Evolutionary conservation across 2,888 invertebrate genomes (phyloP), one percentile per base, ranked within the genome.

Genomic region (Stratiomys singularior): DNA sequence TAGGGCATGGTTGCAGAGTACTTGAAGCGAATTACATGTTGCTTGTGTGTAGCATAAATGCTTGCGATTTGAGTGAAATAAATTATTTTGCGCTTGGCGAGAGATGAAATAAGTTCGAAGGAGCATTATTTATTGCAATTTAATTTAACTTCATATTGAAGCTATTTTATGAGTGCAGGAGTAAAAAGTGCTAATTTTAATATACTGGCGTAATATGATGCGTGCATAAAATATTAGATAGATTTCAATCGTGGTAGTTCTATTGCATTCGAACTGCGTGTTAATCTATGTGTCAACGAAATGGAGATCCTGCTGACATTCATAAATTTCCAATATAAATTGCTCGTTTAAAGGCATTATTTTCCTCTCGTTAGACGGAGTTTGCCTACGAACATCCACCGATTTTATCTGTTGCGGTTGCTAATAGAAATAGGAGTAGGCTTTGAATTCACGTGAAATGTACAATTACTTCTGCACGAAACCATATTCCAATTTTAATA

Each of bases 41-140:
- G 60, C 60, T 23, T 60, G 66, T 44, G 66, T 66, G 18, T 21
- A 44, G 21, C 44, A 52, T n/a, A 52, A 18, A 63, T 63, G 63
- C 27, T 63, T 9, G 63, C 28, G 11, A 63, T 63, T 63, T 28
- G 28, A 63, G 13, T 63, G 5, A 25, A 63, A 63, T 63, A 63
- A 63, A 28, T 28, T 63, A 37, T 37, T 66, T n/a, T 52, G 3
- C 52, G 52, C 66, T n/a, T 66, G 37, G 30, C 15, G 15, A 5
- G n/a, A 52, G 52, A 52, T 52, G 52, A 52, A n/a, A 18, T 66
- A 18, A 27, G 13, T 46, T 69, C 25, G 69, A 47, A 69, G 18
- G 28, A n/a, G 47, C 25, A 47, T 69, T 69, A 69, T 46, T 69
- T 69, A 69, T 69, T 47, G 46, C 23, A 47, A 69, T 69, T 69